Percentiles rank a stretch among this genome's conserved stretches.
phyloP scores from a whole-genome alignment of 2,888 invertebrate genomes.

The Euphydryas editha region DNA sequence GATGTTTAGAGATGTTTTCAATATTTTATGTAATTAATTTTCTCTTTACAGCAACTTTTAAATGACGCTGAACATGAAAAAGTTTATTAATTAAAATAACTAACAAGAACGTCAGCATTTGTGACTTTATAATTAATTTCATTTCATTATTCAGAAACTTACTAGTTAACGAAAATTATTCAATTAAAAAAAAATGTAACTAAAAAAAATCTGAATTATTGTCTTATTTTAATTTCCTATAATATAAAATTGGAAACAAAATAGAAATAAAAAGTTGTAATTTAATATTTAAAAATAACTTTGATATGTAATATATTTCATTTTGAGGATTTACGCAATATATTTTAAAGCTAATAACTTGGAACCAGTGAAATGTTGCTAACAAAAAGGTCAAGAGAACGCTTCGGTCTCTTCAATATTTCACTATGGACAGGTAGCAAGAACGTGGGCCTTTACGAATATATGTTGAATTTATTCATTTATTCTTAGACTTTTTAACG shows the following conservation, averaged over 20 bases:
- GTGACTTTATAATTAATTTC: conserved; percentile 17
- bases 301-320: too few relatives aligned
- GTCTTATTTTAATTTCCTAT: too few relatives aligned
- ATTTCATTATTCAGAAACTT: conserved; percentile 8
- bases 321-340: conserved; percentile 32
- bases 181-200: not conserved
- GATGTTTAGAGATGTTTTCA: conserved; percentile 5
- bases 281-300: too few relatives aligned
- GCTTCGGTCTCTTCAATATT: conserved; percentile 74
- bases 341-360: conserved; percentile 72
- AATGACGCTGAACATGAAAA: conserved; percentile 25
- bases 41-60: conserved; percentile 18
- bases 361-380: conserved; percentile 71
- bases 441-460: conserved; percentile 30
- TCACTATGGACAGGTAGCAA: conserved; percentile 40
- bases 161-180: conserved; percentile 2
- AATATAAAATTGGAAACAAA: too few relatives aligned
- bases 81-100: conserved; percentile 27
- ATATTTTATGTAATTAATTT: conserved; percentile 17
- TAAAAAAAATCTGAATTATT: too few relatives aligned
- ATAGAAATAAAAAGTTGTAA: too few relatives aligned
- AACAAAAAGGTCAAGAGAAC: conserved; percentile 71
- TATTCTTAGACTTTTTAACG: conserved; percentile 5
- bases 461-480: conserved; percentile 35
- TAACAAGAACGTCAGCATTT: conserved; percentile 11